These are phyloP conservation scores for Thamnophis sirtalis DNA, from an alignment of 2,113 vertebrate genomes.

Conservation along the genomic window DNA sequence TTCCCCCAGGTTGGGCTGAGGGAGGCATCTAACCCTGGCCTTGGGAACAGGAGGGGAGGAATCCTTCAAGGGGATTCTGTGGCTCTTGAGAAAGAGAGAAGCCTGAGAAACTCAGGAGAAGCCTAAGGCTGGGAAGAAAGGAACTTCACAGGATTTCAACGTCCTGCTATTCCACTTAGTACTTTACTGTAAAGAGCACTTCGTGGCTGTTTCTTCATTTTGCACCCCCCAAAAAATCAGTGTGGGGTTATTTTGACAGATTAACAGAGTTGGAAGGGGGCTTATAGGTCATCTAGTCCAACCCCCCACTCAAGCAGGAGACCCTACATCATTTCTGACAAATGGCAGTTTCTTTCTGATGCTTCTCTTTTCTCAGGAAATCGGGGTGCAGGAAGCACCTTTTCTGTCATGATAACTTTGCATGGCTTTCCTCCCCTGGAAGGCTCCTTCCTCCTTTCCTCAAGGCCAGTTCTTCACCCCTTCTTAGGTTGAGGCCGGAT, in stretches of 20 bases:
- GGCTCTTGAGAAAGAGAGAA: not conserved
- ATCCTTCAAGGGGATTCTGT: not conserved
- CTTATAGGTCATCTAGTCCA: too few relatives aligned
- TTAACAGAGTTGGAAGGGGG: too few relatives aligned
- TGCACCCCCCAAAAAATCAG: not conserved
- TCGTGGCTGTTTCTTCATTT: not conserved
- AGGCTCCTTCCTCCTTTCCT: not conserved
- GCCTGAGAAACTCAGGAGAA: not conserved
- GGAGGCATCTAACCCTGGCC: not conserved
- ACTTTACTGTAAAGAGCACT: not conserved
- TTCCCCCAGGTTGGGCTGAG: not conserved
- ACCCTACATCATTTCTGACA: too few relatives aligned
- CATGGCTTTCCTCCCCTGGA: not conserved
- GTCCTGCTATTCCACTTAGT: not conserved
- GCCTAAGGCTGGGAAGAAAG: not conserved
- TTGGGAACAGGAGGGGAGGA: not conserved
- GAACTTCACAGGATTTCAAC: not conserved
- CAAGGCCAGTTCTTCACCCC: not conserved
- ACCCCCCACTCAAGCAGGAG: too few relatives aligned
- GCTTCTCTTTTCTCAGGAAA: not conserved
- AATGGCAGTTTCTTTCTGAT: not conserved
- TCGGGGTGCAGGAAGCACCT: not conserved
- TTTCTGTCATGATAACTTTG: not conserved
- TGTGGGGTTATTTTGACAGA: not conserved
- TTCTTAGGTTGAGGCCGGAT: not conserved